Evolutionary conservation across 2,888 invertebrate genomes (phyloP).

Genomic region (Cephus runcator): DNA sequence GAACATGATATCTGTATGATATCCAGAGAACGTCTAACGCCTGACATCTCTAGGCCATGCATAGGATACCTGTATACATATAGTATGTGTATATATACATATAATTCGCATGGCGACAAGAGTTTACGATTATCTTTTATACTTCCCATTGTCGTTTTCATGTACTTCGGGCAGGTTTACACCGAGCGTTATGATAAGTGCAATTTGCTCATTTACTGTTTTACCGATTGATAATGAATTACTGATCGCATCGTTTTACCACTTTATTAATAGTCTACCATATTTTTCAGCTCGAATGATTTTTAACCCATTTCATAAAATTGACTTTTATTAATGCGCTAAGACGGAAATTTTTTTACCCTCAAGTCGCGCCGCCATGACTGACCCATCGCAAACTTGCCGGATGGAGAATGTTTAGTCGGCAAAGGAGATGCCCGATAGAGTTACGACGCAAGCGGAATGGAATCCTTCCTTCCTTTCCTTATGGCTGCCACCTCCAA

Average conservation of each 20-base stretch:
- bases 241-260: no score
- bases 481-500: no score
- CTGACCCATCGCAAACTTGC: neutral
- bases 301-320: neutral
- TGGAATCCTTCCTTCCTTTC: neutral
- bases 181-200: no score
- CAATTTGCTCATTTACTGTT: no score
- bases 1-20: neutral
- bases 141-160: no score
- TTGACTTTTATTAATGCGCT: neutral
- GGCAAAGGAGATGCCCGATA: conserved; percentile 14
- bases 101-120: neutral
- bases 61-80: neutral
- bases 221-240: no score
- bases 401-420: neutral
- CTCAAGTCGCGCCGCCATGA: neutral
- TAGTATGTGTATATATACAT: neutral
- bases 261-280: no score
- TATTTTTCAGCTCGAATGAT: no score
- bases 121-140: no score
- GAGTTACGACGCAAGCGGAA: conserved; percentile 31
- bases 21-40: neutral
- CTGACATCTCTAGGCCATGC: neutral
- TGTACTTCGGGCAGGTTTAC: no score
- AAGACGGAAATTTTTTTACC: neutral